Base-by-base conservation (phyloP, 2,113 vertebrate genomes). In the Pavo muticus region DNA sequence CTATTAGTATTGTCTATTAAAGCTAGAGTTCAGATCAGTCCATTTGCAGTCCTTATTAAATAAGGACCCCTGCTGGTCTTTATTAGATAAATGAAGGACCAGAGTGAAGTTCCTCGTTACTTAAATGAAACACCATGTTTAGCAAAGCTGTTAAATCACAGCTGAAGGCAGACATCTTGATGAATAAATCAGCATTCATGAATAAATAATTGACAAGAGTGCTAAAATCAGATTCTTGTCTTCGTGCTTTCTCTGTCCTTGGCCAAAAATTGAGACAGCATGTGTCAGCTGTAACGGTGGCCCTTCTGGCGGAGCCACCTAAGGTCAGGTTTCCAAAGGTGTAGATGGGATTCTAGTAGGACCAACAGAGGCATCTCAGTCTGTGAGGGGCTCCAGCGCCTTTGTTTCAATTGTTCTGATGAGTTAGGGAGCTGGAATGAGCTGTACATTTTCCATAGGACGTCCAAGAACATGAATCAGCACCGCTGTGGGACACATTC, bases 31-130 rank as follows among this genome's bases (percentile, higher is more conserved):
- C 87, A 83, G 75, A 84, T 68, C 0, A 0, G 79, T 86, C 88
- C 69, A 57, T 90, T 93, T 95, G 79, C 65, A 94, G 91, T 72
- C 69, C 69, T 90, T 96, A 92, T 90, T 96, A 84, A 96, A 95
- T 93, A 95, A 95, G 94, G 93, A 94, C 88, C 90, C 90, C 94
- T 95, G 88, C 91, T 88, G 83, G 88, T 93, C 91, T 88, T 95
- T 95, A 65, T 93, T 94, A 93, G 79, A 78, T 78, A 94, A 85
- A 95, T 90, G 83, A 93, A 95, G 90, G 90, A 84, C 85, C 85
- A 72, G n/a, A 86, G 37, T 29, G 48, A 93, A 91, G 65, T 65
- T 95, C 69, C 90, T 95, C 94, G 94, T 93, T 93, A 86, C 91
- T 90, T 95, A 95, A 96, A 95, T 95, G 91, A 74, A 91, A 94